Conservation (phyloP, 2,113 vertebrate genomes). For the Laticauda laticaudata region DNA sequence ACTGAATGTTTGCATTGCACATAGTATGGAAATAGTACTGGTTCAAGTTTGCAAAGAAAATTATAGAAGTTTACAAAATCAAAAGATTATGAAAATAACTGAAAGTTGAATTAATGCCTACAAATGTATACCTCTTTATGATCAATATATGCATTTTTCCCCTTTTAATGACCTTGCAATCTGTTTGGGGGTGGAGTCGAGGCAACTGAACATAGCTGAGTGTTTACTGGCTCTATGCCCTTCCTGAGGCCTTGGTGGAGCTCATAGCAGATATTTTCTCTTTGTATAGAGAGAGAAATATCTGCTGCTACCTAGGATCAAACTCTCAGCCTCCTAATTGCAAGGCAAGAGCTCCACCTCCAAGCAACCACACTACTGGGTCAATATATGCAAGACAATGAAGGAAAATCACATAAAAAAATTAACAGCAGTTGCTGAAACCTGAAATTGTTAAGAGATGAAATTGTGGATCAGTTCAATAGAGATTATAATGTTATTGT, state of each 20-base stretch:
- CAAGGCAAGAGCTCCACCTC: background rate
- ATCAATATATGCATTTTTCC: background rate
- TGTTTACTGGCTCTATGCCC: background rate
- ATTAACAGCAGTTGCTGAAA: background rate
- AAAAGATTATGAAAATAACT: background rate
- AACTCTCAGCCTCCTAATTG: background rate
- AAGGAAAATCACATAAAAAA: background rate
- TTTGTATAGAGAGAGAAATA: background rate
- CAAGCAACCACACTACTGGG: background rate
- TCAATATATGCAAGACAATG: background rate
- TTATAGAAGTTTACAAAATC: background rate
- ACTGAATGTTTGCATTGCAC: background rate
- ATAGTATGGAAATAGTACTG: background rate
- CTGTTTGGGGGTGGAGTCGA: background rate
- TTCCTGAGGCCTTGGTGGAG: background rate
- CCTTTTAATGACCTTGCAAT: background rate
- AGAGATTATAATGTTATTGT: background rate
- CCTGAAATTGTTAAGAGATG: background rate
- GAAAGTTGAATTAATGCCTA: background rate
- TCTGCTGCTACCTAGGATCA: background rate
- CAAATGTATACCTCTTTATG: background rate
- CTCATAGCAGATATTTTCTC: background rate
- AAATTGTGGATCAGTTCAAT: background rate
- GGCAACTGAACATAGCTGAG: background rate
- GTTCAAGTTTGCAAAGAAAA: background rate